phyloP scores from a whole-genome alignment of 1,140 invertebrate species.

The Bradynema listronoti region DNA sequence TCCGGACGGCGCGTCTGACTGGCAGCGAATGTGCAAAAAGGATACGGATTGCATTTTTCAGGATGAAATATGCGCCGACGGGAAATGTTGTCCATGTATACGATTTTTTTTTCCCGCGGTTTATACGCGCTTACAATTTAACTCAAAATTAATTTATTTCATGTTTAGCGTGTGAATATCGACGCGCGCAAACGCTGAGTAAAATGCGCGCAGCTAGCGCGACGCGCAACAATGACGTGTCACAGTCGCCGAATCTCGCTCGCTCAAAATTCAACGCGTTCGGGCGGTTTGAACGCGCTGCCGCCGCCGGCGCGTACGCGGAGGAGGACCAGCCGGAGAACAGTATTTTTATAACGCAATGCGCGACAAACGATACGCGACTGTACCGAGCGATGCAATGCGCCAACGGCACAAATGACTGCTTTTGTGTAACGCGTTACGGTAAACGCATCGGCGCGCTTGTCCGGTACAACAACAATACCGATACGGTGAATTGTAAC shows the following conservation, averaged over 20 bases:
- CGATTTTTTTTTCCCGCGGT: background rate
- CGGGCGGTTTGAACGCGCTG: background rate
- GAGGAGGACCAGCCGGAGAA: background rate
- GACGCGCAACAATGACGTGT: too few species aligned
- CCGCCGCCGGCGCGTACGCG: background rate
- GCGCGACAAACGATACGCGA: constrained; percentile 16
- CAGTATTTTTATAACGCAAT: constrained; percentile 20
- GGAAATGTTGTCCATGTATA: constrained; percentile 34
- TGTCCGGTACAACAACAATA: background rate
- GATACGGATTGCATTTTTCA: constrained; percentile 28
- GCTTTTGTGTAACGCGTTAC: constrained; percentile 20
- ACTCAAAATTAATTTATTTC: background rate
- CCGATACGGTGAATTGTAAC: background rate
- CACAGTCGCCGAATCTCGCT: too few species aligned
- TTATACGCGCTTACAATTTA: constrained; percentile 3
- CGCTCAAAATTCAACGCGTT: too few species aligned
- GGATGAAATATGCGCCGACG: constrained; percentile 37
- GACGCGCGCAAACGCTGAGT: constrained; percentile 15
- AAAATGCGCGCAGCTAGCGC: constrained; percentile 10
- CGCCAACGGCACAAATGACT: constrained; percentile 19
- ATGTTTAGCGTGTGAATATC: constrained; percentile 26
- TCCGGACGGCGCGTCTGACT: constrained; percentile 19
- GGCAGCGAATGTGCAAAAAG: constrained; percentile 21
- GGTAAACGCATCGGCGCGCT: background rate
- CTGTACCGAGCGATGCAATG: constrained; percentile 27